Conservation (phyloP, 2,888 invertebrate genomes). For the Lumbricus terrestris region DNA sequence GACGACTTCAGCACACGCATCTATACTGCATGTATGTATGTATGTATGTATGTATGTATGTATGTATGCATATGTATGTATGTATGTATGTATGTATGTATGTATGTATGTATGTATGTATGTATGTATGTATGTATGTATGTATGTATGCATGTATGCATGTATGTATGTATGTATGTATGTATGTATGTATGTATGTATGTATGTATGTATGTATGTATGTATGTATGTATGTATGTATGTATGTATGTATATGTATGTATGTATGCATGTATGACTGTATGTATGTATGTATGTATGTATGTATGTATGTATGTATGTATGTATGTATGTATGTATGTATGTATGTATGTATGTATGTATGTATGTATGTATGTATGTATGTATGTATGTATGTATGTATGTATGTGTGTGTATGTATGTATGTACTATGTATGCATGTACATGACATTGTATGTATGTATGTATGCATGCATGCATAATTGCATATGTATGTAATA, state of each 20-base stretch:
- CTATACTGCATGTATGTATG: too few species aligned
- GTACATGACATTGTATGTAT: too few species aligned
- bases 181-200: neutral
- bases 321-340: neutral
- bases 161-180: neutral
- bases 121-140: neutral
- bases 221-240: neutral
- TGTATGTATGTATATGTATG: neutral
- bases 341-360: neutral
- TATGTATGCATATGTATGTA: neutral
- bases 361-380: neutral
- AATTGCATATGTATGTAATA: too few species aligned
- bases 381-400: neutral
- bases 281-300: neutral
- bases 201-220: neutral
- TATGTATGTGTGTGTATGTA: too few species aligned
- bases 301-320: neutral
- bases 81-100: neutral
- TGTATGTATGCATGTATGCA: neutral
- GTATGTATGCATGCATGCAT: too few species aligned
- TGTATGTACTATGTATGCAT: too few species aligned
- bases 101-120: neutral
- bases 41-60: too few species aligned
- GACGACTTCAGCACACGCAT: neutral
- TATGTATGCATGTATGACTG: neutral